Conservation (phyloP, 2,888 invertebrate genomes). For the Drosophila mayaguana region DNA sequence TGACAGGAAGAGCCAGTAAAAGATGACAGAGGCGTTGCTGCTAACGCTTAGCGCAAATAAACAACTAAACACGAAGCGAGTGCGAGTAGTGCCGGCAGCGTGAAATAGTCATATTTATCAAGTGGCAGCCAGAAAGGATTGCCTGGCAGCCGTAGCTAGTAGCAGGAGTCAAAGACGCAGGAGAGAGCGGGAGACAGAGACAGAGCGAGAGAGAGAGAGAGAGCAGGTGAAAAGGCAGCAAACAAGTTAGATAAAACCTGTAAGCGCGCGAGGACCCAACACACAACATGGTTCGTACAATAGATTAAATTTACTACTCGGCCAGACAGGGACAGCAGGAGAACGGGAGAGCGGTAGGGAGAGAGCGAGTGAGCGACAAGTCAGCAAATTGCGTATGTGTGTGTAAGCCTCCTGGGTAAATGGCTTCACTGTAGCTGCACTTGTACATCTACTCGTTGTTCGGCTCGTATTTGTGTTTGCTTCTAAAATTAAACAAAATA, state of each 20-base stretch:
- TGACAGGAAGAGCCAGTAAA: constrained; percentile 29
- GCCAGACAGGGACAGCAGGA: background rate
- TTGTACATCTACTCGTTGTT: constrained; percentile 18
- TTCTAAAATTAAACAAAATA: constrained; percentile 66
- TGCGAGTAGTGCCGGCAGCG: constrained; percentile 23
- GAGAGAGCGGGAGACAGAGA: constrained; percentile 18
- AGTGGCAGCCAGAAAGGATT: constrained; percentile 65
- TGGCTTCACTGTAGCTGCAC: constrained; percentile 41
- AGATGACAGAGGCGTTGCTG: constrained; percentile 66
- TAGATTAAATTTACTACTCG: constrained; percentile 68
- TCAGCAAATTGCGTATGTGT: constrained; percentile 28
- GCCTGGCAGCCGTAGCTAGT: constrained; percentile 40
- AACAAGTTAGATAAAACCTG: constrained; percentile 45
- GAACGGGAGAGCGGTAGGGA: background rate
- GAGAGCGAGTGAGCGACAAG: constrained; percentile 11
- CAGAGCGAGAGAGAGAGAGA: too few relatives aligned
- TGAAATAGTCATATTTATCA: constrained; percentile 77
- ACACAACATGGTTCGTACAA: constrained; percentile 32
- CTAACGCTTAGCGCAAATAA: constrained; percentile 75
- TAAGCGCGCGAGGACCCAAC: constrained; percentile 16
- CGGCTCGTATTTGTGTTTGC: constrained; percentile 67
- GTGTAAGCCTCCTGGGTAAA: constrained; percentile 32
- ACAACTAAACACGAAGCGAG: constrained; percentile 42
- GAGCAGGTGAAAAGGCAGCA: constrained; percentile 40
- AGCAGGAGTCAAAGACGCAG: constrained; percentile 35